These are phyloP conservation scores for Ptychadena robeensis DNA, from an alignment of 2,797 vertebrate species.

Conservation along the genomic window DNA sequence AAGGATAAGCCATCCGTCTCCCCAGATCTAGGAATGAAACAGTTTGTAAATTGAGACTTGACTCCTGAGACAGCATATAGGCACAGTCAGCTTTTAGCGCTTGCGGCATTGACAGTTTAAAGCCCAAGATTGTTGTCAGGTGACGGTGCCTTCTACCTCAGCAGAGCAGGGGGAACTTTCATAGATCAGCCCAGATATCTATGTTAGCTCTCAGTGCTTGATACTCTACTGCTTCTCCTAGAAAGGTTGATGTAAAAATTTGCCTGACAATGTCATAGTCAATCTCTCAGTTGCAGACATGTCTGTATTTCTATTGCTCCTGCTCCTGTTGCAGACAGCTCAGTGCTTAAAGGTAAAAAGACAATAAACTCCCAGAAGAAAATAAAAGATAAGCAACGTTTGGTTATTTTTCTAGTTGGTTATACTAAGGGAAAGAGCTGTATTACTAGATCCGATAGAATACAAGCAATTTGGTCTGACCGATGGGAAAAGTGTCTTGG, in stretches of 20 bases:
- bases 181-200: slow-evolving; percentile 49
- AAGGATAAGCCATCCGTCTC: not conserved
- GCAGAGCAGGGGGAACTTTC: slow-evolving; percentile 13
- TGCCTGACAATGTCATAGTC: slow-evolving; percentile 57
- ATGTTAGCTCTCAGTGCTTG: slow-evolving; percentile 37
- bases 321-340: slow-evolving; percentile 10
- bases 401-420: too few species aligned
- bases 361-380: slow-evolving; percentile 27
- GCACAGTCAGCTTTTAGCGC: slow-evolving; percentile 1
- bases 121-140: slow-evolving; percentile 27
- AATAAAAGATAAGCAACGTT: not conserved
- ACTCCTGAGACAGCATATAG: slow-evolving; percentile 5
- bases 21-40: not conserved
- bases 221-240: slow-evolving; percentile 26
- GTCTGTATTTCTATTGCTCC: slow-evolving; percentile 41
- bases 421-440: too few species aligned
- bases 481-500: too few species aligned
- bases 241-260: slow-evolving; percentile 50
- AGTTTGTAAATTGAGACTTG: slow-evolving; percentile 15
- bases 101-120: slow-evolving; percentile 35
- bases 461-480: not conserved
- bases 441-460: not conserved
- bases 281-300: slow-evolving; percentile 22
- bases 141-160: slow-evolving; percentile 23
- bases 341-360: slow-evolving; percentile 37